Conservation (phyloP, 2,113 vertebrate species). For the Perca flavescens region DNA sequence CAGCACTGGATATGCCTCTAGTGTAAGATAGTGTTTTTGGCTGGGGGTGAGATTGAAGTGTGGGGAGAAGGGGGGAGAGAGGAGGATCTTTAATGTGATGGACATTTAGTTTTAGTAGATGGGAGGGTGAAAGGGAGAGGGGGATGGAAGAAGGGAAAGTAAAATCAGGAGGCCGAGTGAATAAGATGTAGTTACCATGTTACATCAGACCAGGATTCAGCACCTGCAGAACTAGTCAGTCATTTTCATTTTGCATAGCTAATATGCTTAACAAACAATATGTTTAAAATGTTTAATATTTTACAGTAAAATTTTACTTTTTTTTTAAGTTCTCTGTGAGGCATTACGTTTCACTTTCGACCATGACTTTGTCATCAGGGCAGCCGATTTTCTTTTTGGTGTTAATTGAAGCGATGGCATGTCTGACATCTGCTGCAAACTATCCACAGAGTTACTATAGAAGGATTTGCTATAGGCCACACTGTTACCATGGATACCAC, state of each 20-base stretch:
- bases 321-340: not conserved
- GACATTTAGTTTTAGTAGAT: conserved; percentile 50
- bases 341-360: not conserved
- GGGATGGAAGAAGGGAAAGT: conserved; percentile 55
- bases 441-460: conserved; percentile 84
- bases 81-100: conserved; percentile 68
- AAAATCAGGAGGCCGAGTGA: conserved; percentile 54
- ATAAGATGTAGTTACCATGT: conserved; percentile 40
- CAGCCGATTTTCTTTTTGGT: conserved; percentile 74
- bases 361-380: conserved; percentile 59
- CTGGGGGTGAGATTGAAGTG: conserved; percentile 30
- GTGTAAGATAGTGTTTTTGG: conserved; percentile 12
- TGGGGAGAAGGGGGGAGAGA: conserved; percentile 32
- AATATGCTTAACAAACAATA: not conserved
- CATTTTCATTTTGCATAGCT: not conserved
- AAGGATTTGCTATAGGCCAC: conserved; percentile 86
- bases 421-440: conserved; percentile 69
- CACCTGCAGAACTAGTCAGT: conserved; percentile 13
- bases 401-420: conserved; percentile 65
- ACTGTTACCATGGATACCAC: conserved; percentile 82
- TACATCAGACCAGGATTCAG: conserved; percentile 41
- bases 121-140: conserved; percentile 67
- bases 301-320: not conserved
- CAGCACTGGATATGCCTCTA: conserved; percentile 17
- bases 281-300: not conserved